Evolutionary conservation across 2,797 vertebrate genomes (phyloP), one percentile per base, ranked within the genome.

Genomic region (Melanotaenia maccullochi): DNA sequence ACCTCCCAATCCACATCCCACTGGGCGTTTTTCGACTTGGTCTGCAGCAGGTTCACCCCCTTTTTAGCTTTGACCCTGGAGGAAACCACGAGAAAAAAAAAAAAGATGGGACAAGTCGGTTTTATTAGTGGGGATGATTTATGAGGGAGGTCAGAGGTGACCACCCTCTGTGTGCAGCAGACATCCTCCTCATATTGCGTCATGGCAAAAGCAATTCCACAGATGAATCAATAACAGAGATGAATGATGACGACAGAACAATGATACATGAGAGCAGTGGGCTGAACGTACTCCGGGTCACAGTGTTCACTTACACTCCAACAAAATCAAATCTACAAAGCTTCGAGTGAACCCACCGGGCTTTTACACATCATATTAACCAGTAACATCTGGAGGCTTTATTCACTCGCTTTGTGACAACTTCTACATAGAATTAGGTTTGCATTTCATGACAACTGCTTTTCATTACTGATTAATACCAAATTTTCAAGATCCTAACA

Each of bases 11-110:
- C 97, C 89, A 98, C 96, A 7, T 95, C 95, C 97, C 98, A 99
- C 89, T 97, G 96, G 71, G 93, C 87, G 6, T 91, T 97, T 91
- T 96, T 95, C 0, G 97, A 96, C 84, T 92, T 95, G 79, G 97
- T 98, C 82, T 94, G 96, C 5, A 97, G 93, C 82, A 99, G 94
- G 88, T 98, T 99, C 85, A 99, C 96, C 0, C 98, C 98, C 68
- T 99, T 99, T 93, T 99, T 99, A 28, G 97, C 98, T 89, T 99
- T 99, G 89, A 99, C 97, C 92, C 98, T 99, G 92, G 1, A 78
- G 72, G 78, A 83, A 84, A 74, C 0, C 3, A 28, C 1, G n/a
- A 57, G n/a, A 60, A 56, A 60, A 18, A 25, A 18, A 30, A 60
- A 54, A 65, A 75, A 38, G 76, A 75, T 0, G 16, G 75, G 55